Base-by-base conservation (phyloP, 2,888 invertebrate genomes). In the Syrista parreyssii region DNA sequence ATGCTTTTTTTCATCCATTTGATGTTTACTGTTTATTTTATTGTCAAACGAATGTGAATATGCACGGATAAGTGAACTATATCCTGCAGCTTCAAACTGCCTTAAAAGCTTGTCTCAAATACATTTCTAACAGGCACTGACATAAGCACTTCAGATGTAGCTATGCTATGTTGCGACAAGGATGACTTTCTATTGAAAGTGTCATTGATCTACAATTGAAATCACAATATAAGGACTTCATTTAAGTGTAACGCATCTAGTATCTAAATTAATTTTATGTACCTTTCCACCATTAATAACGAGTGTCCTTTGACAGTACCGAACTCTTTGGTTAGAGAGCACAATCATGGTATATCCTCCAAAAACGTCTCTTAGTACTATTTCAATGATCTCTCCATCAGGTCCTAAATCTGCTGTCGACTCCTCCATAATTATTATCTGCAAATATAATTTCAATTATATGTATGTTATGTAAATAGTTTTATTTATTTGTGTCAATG, bases 381-480 rank as follows among this genome's bases (percentile, higher is more conserved):
- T 80, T 23, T 86, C 85, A 31, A 87, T 79, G n/a, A 84, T 78
- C 68, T 84, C 84, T 12, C 80, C 77, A 34, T 85, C 84, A n/a
- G 80, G 77, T 75, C 83, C 83, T 12, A 83, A 73, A 68, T 84
- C 82, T 15, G 82, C 81, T 11, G 81, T 78, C 12, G 83, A 83
- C 75, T 86, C 83, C 77, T 86, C 85, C 15, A 85, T 76, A 36
- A 86, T 82, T 35, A 87, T 80, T 34, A 87, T 86, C 86, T 87
- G 75, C n/a, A 83, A 55, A 23, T 9, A 55, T 55, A 23, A 23
- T 55, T 55, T 6, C 23, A 55, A 55, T 55, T 23, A 9, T 23
- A 55, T 72, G 69, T 55, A 33, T 11, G 35, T 76, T 23, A 75
- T 36, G 36, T 68, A 75, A 68, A 31, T 72, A 81, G 76, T 55